phyloP scores from a whole-genome alignment of 2,113 vertebrate species.

The Stictonetta naevosa region DNA sequence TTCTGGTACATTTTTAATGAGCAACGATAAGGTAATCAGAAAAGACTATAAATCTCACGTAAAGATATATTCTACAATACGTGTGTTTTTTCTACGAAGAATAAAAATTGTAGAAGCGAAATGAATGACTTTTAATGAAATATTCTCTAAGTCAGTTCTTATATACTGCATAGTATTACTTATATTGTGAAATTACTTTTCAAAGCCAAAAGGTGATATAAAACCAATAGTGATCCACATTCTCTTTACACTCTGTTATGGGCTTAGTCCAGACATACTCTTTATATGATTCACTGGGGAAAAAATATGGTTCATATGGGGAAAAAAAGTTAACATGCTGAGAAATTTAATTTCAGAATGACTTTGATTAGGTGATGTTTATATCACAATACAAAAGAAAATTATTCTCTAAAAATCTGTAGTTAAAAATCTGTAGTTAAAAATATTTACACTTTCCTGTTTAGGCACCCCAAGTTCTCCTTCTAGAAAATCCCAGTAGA shows the following conservation, averaged over 20 bases:
- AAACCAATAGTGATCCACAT: background rate
- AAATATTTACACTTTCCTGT: background rate
- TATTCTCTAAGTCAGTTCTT: background rate
- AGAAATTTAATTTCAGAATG: background rate
- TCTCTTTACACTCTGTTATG: background rate
- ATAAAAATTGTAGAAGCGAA: background rate
- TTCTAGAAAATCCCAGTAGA: background rate
- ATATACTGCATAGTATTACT: background rate
- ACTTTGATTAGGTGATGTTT: background rate
- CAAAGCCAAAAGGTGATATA: background rate
- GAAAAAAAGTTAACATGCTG: background rate
- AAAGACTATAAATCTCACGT: conserved; percentile 20
- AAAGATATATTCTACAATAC: conserved; percentile 24
- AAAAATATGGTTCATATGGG: too few species aligned
- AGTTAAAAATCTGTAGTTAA: background rate
- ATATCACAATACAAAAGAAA: background rate
- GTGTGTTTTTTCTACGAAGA: background rate
- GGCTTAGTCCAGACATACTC: background rate
- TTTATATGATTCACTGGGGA: background rate
- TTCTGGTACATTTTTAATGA: conserved; percentile 65
- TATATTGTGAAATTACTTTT: background rate
- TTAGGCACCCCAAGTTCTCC: background rate
- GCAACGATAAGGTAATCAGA: conserved; percentile 54
- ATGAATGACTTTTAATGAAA: conserved; percentile 4
- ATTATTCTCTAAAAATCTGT: background rate